These are phyloP conservation scores for Motacilla alba DNA, from an alignment of 2,113 vertebrate species.

Conservation along the genomic window DNA sequence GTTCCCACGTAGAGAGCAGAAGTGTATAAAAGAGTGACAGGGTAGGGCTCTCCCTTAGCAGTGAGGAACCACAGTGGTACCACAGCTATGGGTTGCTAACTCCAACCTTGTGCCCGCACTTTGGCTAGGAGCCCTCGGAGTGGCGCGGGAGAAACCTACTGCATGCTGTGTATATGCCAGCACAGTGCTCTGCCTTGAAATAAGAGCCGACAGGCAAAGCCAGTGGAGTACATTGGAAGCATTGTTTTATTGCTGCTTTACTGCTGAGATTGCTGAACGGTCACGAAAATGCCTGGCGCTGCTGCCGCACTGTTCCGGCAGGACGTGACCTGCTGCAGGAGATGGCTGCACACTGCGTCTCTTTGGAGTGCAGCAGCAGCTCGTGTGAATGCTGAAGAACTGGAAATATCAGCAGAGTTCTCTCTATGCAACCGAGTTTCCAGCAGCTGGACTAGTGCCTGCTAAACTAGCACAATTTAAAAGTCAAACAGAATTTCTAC, in stretches of 20 bases:
- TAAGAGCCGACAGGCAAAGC: neutral
- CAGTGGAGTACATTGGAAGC: neutral
- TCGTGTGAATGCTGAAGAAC: neutral
- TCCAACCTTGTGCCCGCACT: neutral
- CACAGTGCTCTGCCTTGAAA: conserved; percentile 12
- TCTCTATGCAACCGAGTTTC: neutral
- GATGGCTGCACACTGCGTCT: neutral
- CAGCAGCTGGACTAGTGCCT: neutral
- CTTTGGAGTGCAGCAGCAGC: neutral
- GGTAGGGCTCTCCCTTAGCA: neutral
- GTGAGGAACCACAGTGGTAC: neutral
- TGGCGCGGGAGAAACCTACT: neutral
- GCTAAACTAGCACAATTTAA: neutral
- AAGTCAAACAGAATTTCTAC: neutral
- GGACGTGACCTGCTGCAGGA: neutral
- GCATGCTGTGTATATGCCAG: fast-evolving
- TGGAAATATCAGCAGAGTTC: neutral
- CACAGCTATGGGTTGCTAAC: neutral
- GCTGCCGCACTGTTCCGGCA: neutral
- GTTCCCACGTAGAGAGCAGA: neutral
- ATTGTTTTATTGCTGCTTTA: conserved; percentile 28
- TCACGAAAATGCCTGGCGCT: neutral
- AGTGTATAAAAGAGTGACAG: neutral
- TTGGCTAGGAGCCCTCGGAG: neutral
- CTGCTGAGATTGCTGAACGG: neutral